Conservation (phyloP, 1,140 invertebrate genomes). For the Caenorhabditis tropicalis region DNA sequence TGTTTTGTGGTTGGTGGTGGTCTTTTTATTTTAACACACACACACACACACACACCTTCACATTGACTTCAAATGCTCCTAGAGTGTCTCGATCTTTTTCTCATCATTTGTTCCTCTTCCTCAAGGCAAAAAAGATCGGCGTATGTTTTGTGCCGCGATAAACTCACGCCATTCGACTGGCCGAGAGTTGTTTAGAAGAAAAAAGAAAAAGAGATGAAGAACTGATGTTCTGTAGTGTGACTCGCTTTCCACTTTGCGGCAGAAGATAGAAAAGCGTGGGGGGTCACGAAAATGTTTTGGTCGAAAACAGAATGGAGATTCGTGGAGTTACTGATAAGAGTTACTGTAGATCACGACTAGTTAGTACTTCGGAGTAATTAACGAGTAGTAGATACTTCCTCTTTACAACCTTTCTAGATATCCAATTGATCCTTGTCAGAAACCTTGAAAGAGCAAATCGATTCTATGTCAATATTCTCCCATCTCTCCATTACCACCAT, state of each 20-base stretch:
- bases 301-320: not conserved
- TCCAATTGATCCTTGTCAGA: too few species aligned
- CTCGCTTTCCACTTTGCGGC: not conserved
- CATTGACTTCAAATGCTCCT: not conserved
- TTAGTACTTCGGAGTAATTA: not conserved
- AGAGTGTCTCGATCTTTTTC: not conserved
- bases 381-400: too few species aligned
- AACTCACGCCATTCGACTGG: slow-evolving; percentile 13
- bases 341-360: not conserved
- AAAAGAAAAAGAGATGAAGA: not conserved
- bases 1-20: not conserved
- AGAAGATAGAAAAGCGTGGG: not conserved
- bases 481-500: not conserved
- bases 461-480: too few species aligned
- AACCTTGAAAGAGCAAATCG: too few species aligned
- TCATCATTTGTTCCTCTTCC: not conserved
- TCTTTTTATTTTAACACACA: not conserved
- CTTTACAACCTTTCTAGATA: too few species aligned
- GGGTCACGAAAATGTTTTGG: not conserved
- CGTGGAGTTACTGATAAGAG: not conserved
- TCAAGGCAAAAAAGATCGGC: not conserved
- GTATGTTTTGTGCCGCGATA: slow-evolving; percentile 2
- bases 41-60: too few species aligned
- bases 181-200: not conserved
- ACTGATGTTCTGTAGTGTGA: slow-evolving; percentile 22